phyloP scores from a whole-genome alignment of 1,140 invertebrate species.

The Drosophila suzukii region DNA sequence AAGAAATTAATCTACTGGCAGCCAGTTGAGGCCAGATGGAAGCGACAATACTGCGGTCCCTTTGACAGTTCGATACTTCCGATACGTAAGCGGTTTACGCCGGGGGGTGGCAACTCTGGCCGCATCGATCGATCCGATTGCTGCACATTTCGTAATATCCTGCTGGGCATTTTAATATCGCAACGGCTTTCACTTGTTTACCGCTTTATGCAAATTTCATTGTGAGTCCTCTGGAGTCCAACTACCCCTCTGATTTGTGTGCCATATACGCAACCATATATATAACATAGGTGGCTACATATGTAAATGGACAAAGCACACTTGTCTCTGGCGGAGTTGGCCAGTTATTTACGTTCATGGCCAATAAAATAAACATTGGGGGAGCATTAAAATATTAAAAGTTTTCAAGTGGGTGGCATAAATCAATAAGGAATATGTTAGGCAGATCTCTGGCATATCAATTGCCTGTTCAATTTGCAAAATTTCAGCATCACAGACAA shows the following conservation, averaged over 20 bases:
- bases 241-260: conserved; percentile 7
- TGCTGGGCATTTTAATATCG: conserved; percentile 53
- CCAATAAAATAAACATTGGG: conserved; percentile 31
- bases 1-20: conserved; percentile 35
- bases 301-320: background rate
- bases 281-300: background rate
- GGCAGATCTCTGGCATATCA: conserved; percentile 18
- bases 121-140: conserved; percentile 18
- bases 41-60: conserved; percentile 30
- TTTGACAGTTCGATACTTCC: conserved; percentile 19
- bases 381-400: conserved; percentile 53
- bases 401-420: conserved; percentile 33
- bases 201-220: conserved; percentile 61
- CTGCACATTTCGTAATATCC: conserved; percentile 47
- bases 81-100: conserved; percentile 20
- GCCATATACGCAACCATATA: background rate
- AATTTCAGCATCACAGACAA: conserved; percentile 9
- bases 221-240: conserved; percentile 20
- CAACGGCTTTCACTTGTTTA: conserved; percentile 59
- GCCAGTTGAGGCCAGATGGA: background rate
- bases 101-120: conserved; percentile 1
- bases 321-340: conserved; percentile 14
- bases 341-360: conserved; percentile 33
- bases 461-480: conserved; percentile 12
- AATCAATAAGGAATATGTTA: conserved; percentile 35